Conservation (phyloP, 23 tunicate genomes). For the Oikopleura dioica region DNA sequence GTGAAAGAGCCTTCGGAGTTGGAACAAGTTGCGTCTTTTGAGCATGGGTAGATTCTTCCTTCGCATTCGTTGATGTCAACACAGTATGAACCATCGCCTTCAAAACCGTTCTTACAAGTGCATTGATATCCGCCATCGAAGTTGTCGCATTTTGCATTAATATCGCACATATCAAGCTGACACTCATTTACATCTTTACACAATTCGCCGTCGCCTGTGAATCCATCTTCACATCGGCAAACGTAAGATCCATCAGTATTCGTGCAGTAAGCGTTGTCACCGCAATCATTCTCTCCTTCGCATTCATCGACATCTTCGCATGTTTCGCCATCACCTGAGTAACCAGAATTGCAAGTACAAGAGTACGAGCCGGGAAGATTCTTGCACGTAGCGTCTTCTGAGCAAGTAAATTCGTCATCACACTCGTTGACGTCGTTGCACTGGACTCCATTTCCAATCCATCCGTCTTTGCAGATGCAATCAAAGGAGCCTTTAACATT, state of each 20-base stretch:
- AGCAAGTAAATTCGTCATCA: not conserved
- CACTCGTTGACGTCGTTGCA: conserved; percentile 12
- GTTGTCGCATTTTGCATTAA: too few species aligned
- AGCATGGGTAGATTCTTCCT: too few species aligned
- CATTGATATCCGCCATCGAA: too few species aligned
- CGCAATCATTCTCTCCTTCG: conserved; percentile 7
- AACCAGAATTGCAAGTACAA: conserved; percentile 21
- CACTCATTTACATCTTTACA: too few species aligned
- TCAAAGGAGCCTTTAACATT: not conserved
- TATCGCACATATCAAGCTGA: too few species aligned
- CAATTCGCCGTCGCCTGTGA: conserved; percentile 4
- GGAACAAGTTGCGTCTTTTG: too few species aligned
- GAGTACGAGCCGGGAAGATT: conserved; percentile 13
- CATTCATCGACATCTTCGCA: conserved; percentile 35
- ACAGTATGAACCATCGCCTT: too few species aligned
- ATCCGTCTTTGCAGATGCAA: conserved; percentile 13
- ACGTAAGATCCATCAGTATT: conserved; percentile 19
- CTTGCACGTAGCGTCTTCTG: not conserved
- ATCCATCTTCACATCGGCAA: conserved; percentile 22
- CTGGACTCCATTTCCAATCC: not conserved
- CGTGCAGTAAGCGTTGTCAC: conserved; percentile 12
- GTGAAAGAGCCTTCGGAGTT: too few species aligned
- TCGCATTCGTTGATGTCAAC: too few species aligned
- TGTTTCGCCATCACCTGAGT: conserved; percentile 1
- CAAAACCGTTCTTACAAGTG: too few species aligned